These are phyloP conservation scores for Rutilus rutilus DNA, from an alignment of 2,113 vertebrate genomes.

Conservation along the genomic window DNA sequence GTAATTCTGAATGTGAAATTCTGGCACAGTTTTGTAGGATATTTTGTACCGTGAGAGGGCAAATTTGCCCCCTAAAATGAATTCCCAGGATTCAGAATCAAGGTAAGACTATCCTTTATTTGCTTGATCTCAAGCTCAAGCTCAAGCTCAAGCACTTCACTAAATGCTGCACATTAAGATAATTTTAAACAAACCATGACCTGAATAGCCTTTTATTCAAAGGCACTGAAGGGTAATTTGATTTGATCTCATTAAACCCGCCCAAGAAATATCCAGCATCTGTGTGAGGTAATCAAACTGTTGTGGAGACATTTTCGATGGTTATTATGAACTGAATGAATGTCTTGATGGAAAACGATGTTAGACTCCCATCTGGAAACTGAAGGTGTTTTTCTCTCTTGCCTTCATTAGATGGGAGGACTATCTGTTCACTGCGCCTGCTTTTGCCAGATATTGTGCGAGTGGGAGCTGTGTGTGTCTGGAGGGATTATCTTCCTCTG, in stretches of 20 bases:
- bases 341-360: slow-evolving; percentile 17
- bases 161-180: background rate
- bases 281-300: slow-evolving; percentile 13
- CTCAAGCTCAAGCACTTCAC: background rate
- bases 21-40: background rate
- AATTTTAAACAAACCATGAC: slow-evolving; percentile 17
- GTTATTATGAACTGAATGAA: slow-evolving; percentile 4
- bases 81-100: background rate
- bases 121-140: background rate
- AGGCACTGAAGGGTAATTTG: slow-evolving; percentile 11
- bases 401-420: background rate
- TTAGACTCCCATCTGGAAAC: slow-evolving; percentile 15
- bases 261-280: slow-evolving; percentile 6
- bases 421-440: slow-evolving; percentile 11
- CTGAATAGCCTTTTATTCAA: slow-evolving; percentile 21
- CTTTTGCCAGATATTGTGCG: slow-evolving; percentile 31
- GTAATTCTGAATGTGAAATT: slow-evolving; percentile 3
- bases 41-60: background rate
- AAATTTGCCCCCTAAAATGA: background rate
- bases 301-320: background rate
- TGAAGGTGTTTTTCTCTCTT: slow-evolving; percentile 16
- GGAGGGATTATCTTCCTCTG: slow-evolving; percentile 24
- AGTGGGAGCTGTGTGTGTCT: background rate
- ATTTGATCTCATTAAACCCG: slow-evolving; percentile 17
- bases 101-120: background rate